A percentile compares a stretch with the other conserved stretches of the same genome.
These are phyloP conservation scores for Conistra vaccinii DNA, from an alignment of 2,888 invertebrate species.

Conservation along the genomic window DNA sequence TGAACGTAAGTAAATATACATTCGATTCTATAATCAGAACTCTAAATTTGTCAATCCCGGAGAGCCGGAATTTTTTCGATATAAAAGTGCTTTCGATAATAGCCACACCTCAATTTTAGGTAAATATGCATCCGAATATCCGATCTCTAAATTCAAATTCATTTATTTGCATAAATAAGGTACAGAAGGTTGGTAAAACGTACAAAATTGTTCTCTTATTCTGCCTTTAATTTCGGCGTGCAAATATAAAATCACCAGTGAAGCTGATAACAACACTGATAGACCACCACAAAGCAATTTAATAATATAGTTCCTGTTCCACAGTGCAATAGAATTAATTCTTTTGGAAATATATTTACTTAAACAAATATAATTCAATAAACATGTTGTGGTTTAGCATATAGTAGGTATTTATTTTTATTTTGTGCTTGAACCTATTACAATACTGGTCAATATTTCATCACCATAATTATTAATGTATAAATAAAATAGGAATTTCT, in stretches of 20 bases:
- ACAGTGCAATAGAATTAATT: not conserved
- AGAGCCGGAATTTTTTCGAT: too few relatives aligned
- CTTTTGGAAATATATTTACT: not conserved
- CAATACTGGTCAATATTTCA: conserved; percentile 33
- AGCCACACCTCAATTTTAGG: too few relatives aligned
- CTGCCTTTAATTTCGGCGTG: too few relatives aligned
- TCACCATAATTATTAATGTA: conserved; percentile 2
- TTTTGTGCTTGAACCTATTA: not conserved
- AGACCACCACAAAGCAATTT: conserved; percentile 5
- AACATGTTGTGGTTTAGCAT: conserved; percentile 10
- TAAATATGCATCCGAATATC: too few relatives aligned
- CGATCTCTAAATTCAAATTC: too few relatives aligned
- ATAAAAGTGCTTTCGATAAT: too few relatives aligned
- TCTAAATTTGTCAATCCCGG: too few relatives aligned
- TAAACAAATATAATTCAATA: conserved; percentile 13
- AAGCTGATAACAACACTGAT: not conserved
- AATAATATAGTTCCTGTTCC: conserved; percentile 1
- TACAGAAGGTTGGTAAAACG: too few relatives aligned
- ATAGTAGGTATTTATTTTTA: not conserved
- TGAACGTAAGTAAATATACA: too few relatives aligned
- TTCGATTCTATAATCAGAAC: too few relatives aligned
- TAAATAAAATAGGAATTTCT: not conserved
- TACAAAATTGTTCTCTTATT: too few relatives aligned
- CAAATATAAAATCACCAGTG: not conserved
- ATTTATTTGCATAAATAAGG: too few relatives aligned